Conservation (phyloP, 1,140 invertebrate genomes). For the Leguminivora glycinivorella region DNA sequence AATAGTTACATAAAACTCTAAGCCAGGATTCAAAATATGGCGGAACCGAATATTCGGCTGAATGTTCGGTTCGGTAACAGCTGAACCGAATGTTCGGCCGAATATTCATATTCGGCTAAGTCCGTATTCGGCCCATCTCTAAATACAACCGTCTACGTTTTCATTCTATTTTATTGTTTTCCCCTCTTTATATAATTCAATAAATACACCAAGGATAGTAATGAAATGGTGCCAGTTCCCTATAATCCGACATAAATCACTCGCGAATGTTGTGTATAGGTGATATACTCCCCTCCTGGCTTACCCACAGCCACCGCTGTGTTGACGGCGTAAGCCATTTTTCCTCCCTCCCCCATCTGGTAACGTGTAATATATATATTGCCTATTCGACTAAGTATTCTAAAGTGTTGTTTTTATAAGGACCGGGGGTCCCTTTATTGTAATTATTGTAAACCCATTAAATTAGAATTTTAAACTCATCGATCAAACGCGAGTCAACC, state of each 20-base stretch:
- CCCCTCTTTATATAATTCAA: background rate
- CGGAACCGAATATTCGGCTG: too few species aligned
- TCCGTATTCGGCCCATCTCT: too few species aligned
- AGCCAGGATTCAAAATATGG: too few species aligned
- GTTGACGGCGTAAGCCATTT: slow-evolving; percentile 20
- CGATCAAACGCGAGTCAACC: too few species aligned
- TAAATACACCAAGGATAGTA: background rate
- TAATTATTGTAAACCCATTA: too few species aligned
- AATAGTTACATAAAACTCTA: background rate
- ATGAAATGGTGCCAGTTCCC: background rate
- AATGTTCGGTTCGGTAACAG: too few species aligned
- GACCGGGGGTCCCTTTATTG: too few species aligned
- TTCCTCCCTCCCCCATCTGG: slow-evolving; percentile 17
- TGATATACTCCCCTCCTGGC: slow-evolving; percentile 11
- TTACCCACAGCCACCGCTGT: background rate
- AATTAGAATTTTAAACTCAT: too few species aligned
- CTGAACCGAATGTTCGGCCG: too few species aligned
- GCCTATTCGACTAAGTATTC: background rate
- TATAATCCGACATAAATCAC: background rate
- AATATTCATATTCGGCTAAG: too few species aligned
- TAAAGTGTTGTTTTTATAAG: background rate
- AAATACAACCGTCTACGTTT: too few species aligned
- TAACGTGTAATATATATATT: slow-evolving; percentile 21
- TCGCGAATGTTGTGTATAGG: slow-evolving; percentile 3
- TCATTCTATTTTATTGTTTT: background rate